Conservation (phyloP, 2,113 vertebrate genomes). For the Conger conger region DNA sequence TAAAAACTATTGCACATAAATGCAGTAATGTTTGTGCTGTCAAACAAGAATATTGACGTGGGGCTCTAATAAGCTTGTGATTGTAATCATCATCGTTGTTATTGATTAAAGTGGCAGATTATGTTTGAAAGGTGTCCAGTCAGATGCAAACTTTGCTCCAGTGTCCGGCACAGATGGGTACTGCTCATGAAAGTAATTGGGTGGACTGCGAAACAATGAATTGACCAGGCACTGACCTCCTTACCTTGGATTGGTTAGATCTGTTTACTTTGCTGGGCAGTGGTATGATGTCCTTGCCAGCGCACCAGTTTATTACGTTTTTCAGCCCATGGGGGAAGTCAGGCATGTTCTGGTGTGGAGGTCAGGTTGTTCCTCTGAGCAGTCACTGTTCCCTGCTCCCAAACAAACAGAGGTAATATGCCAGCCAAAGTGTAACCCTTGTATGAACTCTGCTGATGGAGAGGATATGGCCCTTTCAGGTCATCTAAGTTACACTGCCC, state of each 20-base stretch:
- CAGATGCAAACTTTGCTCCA: slow-evolving; percentile 13
- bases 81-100: too few relatives aligned
- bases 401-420: slow-evolving; percentile 26
- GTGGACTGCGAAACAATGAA: not conserved
- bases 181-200: slow-evolving; percentile 13
- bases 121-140: not conserved
- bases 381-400: not conserved
- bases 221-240: slow-evolving; percentile 4
- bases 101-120: too few relatives aligned
- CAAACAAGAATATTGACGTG: too few relatives aligned
- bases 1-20: too few relatives aligned
- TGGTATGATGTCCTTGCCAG: slow-evolving; percentile 15
- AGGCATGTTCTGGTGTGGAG: not conserved
- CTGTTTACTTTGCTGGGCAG: slow-evolving; percentile 20
- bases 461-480: slow-evolving; percentile 33
- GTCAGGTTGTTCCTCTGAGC: not conserved
- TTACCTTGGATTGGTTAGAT: not conserved
- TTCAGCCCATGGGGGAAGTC: slow-evolving; percentile 18
- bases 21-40: too few relatives aligned
- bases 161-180: slow-evolving; percentile 8
- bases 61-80: too few relatives aligned
- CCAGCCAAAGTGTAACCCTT: not conserved
- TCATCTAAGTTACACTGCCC: slow-evolving; percentile 43
- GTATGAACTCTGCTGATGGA: not conserved
- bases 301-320: slow-evolving; percentile 43